A percentile compares a stretch with the other conserved stretches of the same genome.
phyloP scores from a whole-genome alignment of 2,113 vertebrate genomes.

The Elanus axillaris region DNA sequence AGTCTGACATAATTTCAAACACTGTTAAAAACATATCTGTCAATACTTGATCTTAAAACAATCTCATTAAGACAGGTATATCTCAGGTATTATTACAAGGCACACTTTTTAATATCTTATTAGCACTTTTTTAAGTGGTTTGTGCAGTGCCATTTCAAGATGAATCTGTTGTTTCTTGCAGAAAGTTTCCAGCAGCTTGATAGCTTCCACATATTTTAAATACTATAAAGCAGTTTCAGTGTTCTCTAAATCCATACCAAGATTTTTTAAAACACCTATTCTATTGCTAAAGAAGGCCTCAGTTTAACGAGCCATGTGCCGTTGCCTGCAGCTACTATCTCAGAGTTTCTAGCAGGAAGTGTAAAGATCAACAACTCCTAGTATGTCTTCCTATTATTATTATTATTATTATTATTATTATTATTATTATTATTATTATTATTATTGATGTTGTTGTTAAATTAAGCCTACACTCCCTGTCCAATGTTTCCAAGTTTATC shows the following conservation, averaged over 20 bases:
- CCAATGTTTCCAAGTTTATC: neutral
- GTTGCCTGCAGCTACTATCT: neutral
- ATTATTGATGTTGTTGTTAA: too few relatives aligned
- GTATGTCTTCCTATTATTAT: neutral
- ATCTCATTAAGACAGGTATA: neutral
- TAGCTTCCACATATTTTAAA: neutral
- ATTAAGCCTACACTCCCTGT: neutral
- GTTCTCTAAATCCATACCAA: neutral
- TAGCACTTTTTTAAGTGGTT: neutral
- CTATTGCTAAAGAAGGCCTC: neutral
- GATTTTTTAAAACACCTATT: neutral
- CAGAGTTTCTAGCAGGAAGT: neutral
- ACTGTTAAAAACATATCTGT: neutral
- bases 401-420: neutral
- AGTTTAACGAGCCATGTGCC: neutral
- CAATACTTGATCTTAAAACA: conserved; percentile 36
- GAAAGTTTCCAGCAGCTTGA: conserved; percentile 8
- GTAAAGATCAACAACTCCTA: neutral
- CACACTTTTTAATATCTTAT: neutral
- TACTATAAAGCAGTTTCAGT: neutral
- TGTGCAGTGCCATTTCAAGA: neutral
- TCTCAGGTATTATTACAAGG: neutral
- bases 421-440: neutral
- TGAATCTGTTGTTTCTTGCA: neutral
- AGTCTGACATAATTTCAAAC: neutral